Evolutionary conservation across 1,140 invertebrate species (phyloP), one percentile per base, ranked within the genome.

Genomic region (Plectus sambesii): DNA sequence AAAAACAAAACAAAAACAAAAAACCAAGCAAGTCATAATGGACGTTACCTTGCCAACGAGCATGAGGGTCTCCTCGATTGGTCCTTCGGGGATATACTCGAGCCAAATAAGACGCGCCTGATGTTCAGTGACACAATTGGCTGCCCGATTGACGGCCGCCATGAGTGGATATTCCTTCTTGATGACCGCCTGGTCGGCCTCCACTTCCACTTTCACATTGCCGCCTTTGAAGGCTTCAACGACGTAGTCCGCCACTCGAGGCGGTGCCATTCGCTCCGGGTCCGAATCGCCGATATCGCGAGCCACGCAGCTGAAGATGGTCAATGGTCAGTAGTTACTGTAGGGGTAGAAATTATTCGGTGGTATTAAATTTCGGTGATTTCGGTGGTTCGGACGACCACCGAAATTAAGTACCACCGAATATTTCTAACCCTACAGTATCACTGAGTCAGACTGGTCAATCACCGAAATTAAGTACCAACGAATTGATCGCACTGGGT

Each of bases 1-100:
- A n/a, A n/a, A n/a, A n/a, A n/a, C n/a, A n/a, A n/a, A n/a, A n/a
- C n/a, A n/a, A n/a, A n/a, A n/a, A n/a, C n/a, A n/a, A n/a, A n/a
- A n/a, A n/a, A n/a, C n/a, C n/a, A n/a, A n/a, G n/a, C n/a, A n/a
- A n/a, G n/a, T n/a, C n/a, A n/a, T n/a, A n/a, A n/a, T n/a, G n/a
- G n/a, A n/a, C n/a, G n/a, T n/a, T n/a, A n/a, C n/a, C 76, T 97
- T 96, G 29, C 90, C 90, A 20, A 96, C 86, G 1, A 96, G 66
- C 66, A 87, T 77, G 0, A 94, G 56, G 0, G 88, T 93, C 61
- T 85, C 81, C 17, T 78, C 75, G 35, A 81, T 69, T 56, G 75
- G 56, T 50, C 76, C 69, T 63, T 75, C 67, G 66, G 79, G 72
- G 54, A 78, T 78, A 72, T 96, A 97, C 49, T 82, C 83, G 33